These are phyloP conservation scores for Macropodus opercularis DNA, from an alignment of 2,797 vertebrate species.

Conservation along the genomic window DNA sequence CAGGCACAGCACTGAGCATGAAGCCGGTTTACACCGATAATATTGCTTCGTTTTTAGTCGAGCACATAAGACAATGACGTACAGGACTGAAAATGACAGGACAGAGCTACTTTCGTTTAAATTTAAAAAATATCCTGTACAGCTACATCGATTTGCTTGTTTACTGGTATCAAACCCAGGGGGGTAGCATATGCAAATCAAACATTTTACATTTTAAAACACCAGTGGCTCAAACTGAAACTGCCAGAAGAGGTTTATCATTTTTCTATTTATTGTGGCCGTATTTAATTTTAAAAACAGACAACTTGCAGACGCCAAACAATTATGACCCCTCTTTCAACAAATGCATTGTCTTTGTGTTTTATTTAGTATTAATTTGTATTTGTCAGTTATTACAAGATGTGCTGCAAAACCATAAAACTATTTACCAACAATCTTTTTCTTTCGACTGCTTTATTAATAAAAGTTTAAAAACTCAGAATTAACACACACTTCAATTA, in stretches of 20 bases:
- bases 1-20: conserved; percentile 44
- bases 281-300: no score
- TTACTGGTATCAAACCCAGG: conserved; percentile 35
- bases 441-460: not conserved
- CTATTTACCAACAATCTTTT: not conserved
- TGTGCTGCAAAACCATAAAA: not conserved
- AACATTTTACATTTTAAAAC: no score
- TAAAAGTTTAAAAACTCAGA: not conserved
- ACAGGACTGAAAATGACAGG: conserved; percentile 19
- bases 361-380: no score
- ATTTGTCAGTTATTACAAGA: not conserved
- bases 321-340: no score
- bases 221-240: no score
- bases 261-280: no score
- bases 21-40: conserved; percentile 42
- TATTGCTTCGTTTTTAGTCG: conserved; percentile 26
- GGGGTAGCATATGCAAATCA: conserved; percentile 17
- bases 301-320: no score
- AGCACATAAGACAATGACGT: conserved; percentile 21
- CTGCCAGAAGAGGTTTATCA: no score
- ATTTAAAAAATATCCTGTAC: conserved; percentile 5
- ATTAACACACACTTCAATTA: not conserved
- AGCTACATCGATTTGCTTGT: conserved; percentile 10
- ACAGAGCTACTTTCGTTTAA: not conserved
- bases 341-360: not conserved